Base-by-base conservation (phyloP, 1,140 invertebrate species). In the Neodiprion virginianus region DNA sequence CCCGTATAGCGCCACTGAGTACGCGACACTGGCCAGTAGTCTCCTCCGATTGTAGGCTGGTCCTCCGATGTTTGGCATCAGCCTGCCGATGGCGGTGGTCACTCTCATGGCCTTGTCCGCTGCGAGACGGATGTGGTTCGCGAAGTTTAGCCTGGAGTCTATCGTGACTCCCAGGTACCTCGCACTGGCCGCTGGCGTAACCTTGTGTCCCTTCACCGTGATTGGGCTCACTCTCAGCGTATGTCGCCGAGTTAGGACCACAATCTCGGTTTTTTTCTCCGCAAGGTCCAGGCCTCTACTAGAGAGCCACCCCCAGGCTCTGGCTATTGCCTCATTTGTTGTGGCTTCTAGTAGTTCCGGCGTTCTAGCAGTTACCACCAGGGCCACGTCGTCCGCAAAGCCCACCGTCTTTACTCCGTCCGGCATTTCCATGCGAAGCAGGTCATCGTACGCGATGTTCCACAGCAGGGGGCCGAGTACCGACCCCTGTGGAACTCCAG, bases 281-380 rank as follows among this genome's bases (percentile, higher is more conserved):
- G 73, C 71, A 12, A 78, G 67, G 48, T 80, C 78, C 28, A 77
- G 76, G 23, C 79, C 69, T 21, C 78, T 70, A 14, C 72, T 66
- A 8, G 40, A 40, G 14, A 77, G 47, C 50, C 67, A 73, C 1
- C 5, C n/a, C 17, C 67, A 48, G 17, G 66, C 70, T 8, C 61
- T 47, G 28, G 7, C 48, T 8, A 74, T 21, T 11, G 71, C 28
- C 4, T 28, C 28, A 1, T 1, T 28, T 1, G 28, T 28, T 4
- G 1, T 28, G 28, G 28, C 28, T 4, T 28, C 28, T 4, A 28
- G 28, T 1, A 28, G 28, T 1, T 4, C 28, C 1, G 28, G 1
- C 28, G 28, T 28, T 4, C 28, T 28, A 1, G 28, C 28, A 1
- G 28, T 28, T 4, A 28, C 28, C 28, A 28, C 28, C 28, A 28